phyloP scores from a whole-genome alignment of 2,113 vertebrate genomes.

The Falco punctatus region DNA sequence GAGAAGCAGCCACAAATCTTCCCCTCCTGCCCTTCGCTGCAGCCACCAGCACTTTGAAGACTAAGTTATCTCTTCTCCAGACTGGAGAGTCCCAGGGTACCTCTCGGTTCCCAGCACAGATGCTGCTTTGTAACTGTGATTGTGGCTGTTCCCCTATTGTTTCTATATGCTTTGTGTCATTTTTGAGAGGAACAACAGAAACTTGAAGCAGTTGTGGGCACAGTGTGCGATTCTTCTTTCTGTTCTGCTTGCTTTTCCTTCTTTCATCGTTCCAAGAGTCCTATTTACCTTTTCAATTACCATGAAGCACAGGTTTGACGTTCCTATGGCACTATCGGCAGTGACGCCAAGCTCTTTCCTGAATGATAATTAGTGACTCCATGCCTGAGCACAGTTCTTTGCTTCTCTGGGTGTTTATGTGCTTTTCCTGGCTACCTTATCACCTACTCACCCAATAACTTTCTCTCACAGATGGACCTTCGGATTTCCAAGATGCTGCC shows the following conservation, averaged over 20 bases:
- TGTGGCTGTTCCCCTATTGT: not conserved
- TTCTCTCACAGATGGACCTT: slow-evolving; percentile 41
- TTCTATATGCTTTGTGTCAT: not conserved
- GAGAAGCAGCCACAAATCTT: not conserved
- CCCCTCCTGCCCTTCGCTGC: not conserved
- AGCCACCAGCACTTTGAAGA: not conserved
- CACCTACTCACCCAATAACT: slow-evolving; percentile 43
- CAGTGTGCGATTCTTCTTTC: not conserved
- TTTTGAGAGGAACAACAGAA: not conserved
- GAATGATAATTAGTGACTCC: not conserved
- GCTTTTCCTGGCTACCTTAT: slow-evolving; percentile 62
- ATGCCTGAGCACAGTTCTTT: not conserved
- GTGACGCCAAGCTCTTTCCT: not conserved
- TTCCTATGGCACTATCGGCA: not conserved
- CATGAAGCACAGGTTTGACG: fast-evolving
- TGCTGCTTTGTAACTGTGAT: not conserved
- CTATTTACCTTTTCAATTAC: not conserved
- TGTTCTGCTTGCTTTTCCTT: not conserved
- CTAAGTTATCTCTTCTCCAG: not conserved
- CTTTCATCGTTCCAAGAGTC: not conserved
- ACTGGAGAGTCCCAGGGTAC: not conserved
- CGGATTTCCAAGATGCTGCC: not conserved
- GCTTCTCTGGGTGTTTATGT: slow-evolving; percentile 37
- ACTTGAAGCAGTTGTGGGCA: not conserved
- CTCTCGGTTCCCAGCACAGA: not conserved